These are phyloP conservation scores for Pogonocherus hispidulus DNA, from an alignment of 2,888 invertebrate genomes.

Conservation along the genomic window DNA sequence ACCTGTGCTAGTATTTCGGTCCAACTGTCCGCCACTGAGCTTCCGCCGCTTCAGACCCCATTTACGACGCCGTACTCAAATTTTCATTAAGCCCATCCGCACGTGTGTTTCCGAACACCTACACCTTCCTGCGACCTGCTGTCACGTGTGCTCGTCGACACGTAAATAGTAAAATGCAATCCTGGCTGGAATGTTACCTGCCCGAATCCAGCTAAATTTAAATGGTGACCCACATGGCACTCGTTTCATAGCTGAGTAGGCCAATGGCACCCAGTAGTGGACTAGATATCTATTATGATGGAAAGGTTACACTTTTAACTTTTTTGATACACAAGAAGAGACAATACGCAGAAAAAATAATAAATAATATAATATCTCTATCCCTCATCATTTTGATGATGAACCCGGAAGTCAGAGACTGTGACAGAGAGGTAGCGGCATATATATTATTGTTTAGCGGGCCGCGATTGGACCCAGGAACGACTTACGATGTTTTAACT, in stretches of 20 bases:
- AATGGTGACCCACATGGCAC: constrained; percentile 22
- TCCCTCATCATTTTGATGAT: too few species aligned
- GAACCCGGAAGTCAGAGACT: too few species aligned
- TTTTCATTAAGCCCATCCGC: constrained; percentile 60
- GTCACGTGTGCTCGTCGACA: constrained; percentile 5
- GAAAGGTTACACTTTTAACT: too few species aligned
- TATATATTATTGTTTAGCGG: too few species aligned
- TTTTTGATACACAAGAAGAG: too few species aligned
- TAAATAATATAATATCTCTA: too few species aligned
- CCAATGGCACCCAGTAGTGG: background rate
- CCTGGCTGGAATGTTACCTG: constrained; percentile 28
- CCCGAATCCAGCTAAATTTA: constrained; percentile 15
- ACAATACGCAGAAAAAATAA: too few species aligned
- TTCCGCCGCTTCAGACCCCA: constrained; percentile 50
- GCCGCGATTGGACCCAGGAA: too few species aligned
- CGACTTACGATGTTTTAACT: too few species aligned
- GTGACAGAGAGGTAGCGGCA: too few species aligned
- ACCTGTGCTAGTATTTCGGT: constrained; percentile 11
- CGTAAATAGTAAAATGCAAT: constrained; percentile 12
- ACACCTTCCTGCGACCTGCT: constrained; percentile 37
- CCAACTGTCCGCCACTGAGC: constrained; percentile 39
- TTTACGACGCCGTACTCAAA: constrained; percentile 56
- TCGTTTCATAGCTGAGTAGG: constrained; percentile 21
- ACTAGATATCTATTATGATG: too few species aligned
- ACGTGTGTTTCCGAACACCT: constrained; percentile 51